A percentile compares a stretch with the other conserved stretches of the same genome.
These are phyloP conservation scores for Fundulus diaphanus DNA, from an alignment of 2,797 vertebrate genomes.

Conservation along the genomic window DNA sequence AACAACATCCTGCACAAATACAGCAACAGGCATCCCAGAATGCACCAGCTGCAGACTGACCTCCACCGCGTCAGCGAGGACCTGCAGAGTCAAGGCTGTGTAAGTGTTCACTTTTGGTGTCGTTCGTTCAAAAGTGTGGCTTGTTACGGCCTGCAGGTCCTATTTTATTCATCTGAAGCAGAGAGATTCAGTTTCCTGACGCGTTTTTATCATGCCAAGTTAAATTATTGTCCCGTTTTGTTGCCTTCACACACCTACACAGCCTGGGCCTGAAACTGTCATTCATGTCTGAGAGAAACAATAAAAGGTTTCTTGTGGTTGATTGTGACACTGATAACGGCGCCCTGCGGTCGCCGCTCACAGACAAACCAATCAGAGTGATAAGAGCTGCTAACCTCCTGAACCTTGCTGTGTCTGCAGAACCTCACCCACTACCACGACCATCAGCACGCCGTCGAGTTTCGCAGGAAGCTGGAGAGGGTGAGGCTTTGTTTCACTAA, in stretches of 20 bases:
- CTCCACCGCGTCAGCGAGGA: constrained; percentile 63
- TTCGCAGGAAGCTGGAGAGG: constrained; percentile 57
- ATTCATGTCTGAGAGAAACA: not conserved
- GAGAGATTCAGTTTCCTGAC: too few species aligned
- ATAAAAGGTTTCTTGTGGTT: constrained; percentile 16
- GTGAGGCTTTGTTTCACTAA: too few species aligned
- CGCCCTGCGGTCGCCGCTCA: constrained; percentile 34
- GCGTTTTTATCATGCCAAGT: too few species aligned
- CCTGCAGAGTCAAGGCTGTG: constrained; percentile 63
- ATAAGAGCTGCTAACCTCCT: constrained; percentile 17
- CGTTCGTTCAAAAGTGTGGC: too few species aligned
- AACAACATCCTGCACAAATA: constrained; percentile 69
- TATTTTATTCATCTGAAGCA: too few species aligned
- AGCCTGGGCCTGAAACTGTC: not conserved
- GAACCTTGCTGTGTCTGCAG: constrained; percentile 42
- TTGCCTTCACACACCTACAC: too few species aligned
- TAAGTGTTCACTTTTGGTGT: constrained; percentile 40
- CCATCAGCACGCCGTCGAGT: constrained; percentile 56
- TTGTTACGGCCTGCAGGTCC: too few species aligned
- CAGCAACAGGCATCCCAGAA: constrained; percentile 14
- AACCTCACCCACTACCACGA: constrained; percentile 62
- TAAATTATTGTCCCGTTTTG: too few species aligned
- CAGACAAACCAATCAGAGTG: not conserved
- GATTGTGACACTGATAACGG: constrained; percentile 22
- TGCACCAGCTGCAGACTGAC: constrained; percentile 56